Evolutionary conservation across 2,797 vertebrate genomes (phyloP).

Genomic region (Chrysocyon brachyurus): DNA sequence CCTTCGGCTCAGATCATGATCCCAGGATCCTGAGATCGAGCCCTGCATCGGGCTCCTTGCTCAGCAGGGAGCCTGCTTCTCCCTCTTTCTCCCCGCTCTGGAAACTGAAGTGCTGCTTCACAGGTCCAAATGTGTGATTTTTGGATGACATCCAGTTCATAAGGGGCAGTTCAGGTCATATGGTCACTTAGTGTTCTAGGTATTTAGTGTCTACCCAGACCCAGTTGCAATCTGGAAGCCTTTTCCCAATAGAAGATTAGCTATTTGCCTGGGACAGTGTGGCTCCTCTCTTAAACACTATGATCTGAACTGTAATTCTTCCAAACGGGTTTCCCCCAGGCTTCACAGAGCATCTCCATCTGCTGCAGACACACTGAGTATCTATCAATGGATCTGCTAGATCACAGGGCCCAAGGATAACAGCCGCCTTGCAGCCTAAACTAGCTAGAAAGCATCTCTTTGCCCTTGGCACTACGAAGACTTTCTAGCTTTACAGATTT

Average conservation of each 20-base stretch:
- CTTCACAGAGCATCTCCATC: not conserved
- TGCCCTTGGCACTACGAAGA: not conserved
- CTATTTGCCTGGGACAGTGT: not conserved
- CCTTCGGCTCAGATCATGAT: too few relatives aligned
- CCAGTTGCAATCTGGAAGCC: not conserved
- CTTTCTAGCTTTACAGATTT: not conserved
- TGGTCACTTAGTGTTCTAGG: not conserved
- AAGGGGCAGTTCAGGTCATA: not conserved
- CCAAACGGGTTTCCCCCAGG: not conserved
- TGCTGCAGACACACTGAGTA: not conserved
- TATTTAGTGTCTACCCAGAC: not conserved
- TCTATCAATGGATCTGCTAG: not conserved
- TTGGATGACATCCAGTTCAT: not conserved
- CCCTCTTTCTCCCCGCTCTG: too few relatives aligned
- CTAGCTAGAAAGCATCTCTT: not conserved
- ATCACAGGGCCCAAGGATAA: not conserved
- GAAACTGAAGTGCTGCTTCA: not conserved
- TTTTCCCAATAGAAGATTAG: not conserved
- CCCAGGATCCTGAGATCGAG: too few relatives aligned
- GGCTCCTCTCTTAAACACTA: not conserved
- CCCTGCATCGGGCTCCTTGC: too few relatives aligned
- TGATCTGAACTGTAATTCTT: not conserved
- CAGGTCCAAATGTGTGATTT: not conserved
- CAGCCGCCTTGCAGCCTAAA: not conserved
- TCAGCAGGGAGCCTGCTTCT: too few relatives aligned